These are phyloP conservation scores for Lindbergichthys nudifrons DNA, from an alignment of 2,797 vertebrate genomes.

Conservation along the genomic window DNA sequence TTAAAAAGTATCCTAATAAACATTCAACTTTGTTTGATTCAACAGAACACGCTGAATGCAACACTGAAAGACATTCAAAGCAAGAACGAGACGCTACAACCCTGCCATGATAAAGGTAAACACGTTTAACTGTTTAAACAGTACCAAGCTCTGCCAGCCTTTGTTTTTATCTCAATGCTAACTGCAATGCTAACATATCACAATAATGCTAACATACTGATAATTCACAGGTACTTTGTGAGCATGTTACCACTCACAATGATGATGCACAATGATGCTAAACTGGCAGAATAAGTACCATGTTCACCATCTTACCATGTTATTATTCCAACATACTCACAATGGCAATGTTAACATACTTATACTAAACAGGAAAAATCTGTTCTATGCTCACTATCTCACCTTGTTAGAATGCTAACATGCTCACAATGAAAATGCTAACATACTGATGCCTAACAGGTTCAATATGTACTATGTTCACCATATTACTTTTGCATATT, in stretches of 20 bases:
- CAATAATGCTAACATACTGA: neutral
- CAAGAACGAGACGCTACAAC: conserved; percentile 46
- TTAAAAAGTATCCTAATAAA: neutral
- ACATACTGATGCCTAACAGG: neutral
- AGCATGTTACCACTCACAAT: too few species aligned
- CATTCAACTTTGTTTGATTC: conserved; percentile 56
- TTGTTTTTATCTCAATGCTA: neutral
- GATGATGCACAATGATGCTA: neutral
- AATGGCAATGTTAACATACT: too few species aligned
- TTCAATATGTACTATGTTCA: neutral
- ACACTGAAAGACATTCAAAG: conserved; percentile 53
- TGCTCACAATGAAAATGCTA: neutral
- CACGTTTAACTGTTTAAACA: neutral
- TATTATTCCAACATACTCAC: too few species aligned
- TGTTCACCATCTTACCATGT: too few species aligned
- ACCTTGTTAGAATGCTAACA: conserved; percentile 4
- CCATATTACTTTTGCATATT: neutral
- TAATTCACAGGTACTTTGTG: too few species aligned
- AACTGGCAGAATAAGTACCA: neutral
- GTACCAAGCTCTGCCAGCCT: neutral
- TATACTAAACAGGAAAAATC: too few species aligned
- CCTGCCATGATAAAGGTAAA: conserved; percentile 63
- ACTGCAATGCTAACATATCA: neutral
- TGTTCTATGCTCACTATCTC: too few species aligned
- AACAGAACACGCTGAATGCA: conserved; percentile 79